These are phyloP conservation scores for Formica aserva DNA, from an alignment of 2,888 invertebrate genomes.

Conservation along the genomic window DNA sequence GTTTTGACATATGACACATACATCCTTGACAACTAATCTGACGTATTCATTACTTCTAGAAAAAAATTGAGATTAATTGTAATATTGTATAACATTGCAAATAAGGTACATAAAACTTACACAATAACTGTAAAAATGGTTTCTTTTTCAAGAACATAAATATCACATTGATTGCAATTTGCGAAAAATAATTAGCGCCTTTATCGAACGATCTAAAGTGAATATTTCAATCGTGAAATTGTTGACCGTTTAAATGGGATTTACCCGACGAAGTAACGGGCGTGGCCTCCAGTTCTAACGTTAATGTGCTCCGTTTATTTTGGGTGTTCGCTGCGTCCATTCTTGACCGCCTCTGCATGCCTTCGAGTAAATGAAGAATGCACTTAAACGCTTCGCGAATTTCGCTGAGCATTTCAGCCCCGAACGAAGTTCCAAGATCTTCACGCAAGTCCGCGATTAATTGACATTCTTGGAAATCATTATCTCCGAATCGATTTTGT, in stretches of 20 bases:
- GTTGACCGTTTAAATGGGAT: neutral
- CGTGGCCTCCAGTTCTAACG: conserved; percentile 7
- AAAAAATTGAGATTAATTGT: neutral
- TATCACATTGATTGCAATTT: neutral
- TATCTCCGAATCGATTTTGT: neutral
- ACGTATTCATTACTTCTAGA: neutral
- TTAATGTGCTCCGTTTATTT: conserved; percentile 50
- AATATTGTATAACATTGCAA: neutral
- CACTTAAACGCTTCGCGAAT: conserved; percentile 48
- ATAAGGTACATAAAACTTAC: neutral
- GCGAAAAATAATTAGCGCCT: too few species aligned
- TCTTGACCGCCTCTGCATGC: conserved; percentile 44
- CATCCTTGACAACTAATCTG: neutral
- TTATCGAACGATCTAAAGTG: neutral
- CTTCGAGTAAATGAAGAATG: conserved; percentile 35
- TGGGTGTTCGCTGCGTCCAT: conserved; percentile 38
- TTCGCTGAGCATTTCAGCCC: neutral
- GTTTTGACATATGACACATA: too few species aligned
- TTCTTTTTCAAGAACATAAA: neutral
- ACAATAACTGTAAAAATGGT: neutral
- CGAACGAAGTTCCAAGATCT: conserved; percentile 23
- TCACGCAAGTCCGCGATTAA: conserved; percentile 2
- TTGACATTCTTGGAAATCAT: conserved; percentile 32
- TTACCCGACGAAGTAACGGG: neutral
- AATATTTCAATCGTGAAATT: conserved; percentile 3